Conservation (phyloP, 1,140 invertebrate species). For the Heliconius hermathena region DNA sequence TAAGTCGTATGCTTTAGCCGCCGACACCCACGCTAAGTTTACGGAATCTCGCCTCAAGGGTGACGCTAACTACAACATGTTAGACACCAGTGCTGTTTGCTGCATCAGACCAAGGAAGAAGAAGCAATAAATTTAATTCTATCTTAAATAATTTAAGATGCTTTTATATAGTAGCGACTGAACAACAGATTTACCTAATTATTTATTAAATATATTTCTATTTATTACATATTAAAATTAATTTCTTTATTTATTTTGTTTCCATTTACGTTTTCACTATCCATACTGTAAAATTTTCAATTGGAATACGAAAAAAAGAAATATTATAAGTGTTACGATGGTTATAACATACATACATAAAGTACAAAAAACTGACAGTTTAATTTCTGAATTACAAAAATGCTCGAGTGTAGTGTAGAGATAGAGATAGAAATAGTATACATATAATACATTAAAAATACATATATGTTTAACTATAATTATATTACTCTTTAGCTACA, state of each 20-base stretch:
- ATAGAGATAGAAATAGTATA: no score
- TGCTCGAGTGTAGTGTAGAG: no score
- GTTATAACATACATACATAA: no score
- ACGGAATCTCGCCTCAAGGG: slow-evolving; percentile 85
- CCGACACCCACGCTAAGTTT: slow-evolving; percentile 88
- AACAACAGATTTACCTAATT: neutral
- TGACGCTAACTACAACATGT: slow-evolving; percentile 87
- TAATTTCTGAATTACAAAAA: no score
- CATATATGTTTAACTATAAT: no score
- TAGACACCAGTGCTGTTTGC: slow-evolving; percentile 73
- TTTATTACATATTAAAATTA: neutral
- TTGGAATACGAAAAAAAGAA: neutral
- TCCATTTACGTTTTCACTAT: neutral
- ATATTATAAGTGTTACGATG: neutral
- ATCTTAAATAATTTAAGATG: neutral
- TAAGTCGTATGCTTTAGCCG: slow-evolving; percentile 84
- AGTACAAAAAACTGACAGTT: no score
- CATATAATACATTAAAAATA: no score
- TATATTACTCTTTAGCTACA: no score
- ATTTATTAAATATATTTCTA: neutral
- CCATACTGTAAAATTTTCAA: neutral
- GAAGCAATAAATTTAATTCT: slow-evolving; percentile 62
- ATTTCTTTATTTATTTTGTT: neutral
- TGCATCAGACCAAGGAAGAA: slow-evolving; percentile 74
- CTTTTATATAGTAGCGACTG: neutral